These are phyloP conservation scores for Eleginops maclovinus DNA, from an alignment of 2,113 vertebrate genomes.

Conservation along the genomic window DNA sequence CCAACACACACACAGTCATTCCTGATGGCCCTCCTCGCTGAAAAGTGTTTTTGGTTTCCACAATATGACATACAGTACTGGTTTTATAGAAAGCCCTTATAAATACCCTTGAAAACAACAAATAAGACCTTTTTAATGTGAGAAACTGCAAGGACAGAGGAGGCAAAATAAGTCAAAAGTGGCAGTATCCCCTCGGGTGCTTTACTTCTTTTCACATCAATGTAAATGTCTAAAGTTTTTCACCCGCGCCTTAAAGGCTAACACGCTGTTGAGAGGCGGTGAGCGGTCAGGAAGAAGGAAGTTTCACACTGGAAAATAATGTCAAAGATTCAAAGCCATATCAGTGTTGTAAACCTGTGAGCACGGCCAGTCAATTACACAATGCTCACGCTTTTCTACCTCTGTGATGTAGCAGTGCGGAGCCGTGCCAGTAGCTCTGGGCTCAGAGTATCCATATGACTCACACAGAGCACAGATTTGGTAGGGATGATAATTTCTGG, in stretches of 20 bases:
- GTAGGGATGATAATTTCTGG: constrained; percentile 41
- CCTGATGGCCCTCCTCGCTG: neutral
- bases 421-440: constrained; percentile 54
- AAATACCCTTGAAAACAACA: constrained; percentile 40
- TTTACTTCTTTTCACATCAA: constrained; percentile 61
- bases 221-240: constrained; percentile 64
- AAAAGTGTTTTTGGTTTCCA: neutral
- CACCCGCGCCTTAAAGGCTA: constrained; percentile 45
- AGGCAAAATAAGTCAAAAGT: constrained; percentile 53
- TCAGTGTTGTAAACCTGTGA: constrained; percentile 45
- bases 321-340: constrained; percentile 20
- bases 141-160: constrained; percentile 59
- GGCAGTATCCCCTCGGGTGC: constrained; percentile 52
- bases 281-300: constrained; percentile 21
- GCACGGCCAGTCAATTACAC: constrained; percentile 57
- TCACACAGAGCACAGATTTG: constrained; percentile 54
- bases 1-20: constrained; percentile 2
- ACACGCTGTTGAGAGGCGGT: constrained; percentile 55
- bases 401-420: constrained; percentile 59
- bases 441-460: constrained; percentile 51
- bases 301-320: constrained; percentile 40
- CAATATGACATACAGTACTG: neutral
- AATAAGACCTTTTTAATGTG: constrained; percentile 55
- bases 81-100: constrained; percentile 8
- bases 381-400: constrained; percentile 55